These are phyloP conservation scores for Cheilosia vernalis DNA, from an alignment of 2,888 invertebrate genomes.

Conservation along the genomic window DNA sequence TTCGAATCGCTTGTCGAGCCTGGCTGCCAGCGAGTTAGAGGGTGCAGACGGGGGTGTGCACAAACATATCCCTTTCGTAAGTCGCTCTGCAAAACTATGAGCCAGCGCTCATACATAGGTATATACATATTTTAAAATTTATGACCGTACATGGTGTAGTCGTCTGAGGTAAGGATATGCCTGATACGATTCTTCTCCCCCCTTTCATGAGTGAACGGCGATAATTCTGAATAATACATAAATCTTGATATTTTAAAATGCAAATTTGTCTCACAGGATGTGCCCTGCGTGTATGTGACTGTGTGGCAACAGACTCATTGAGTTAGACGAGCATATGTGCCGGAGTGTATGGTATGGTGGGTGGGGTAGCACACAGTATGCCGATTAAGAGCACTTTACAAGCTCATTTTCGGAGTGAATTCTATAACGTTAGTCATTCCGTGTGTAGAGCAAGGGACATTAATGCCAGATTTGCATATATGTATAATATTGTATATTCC, in stretches of 20 bases:
- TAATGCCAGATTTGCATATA: conserved; percentile 66
- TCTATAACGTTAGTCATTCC: conserved; percentile 37
- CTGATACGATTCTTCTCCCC: too few species aligned
- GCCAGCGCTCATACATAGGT: conserved; percentile 24
- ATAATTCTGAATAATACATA: conserved; percentile 77
- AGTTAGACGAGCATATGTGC: conserved; percentile 6
- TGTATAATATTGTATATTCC: conserved; percentile 1
- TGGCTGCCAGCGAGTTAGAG: conserved; percentile 1
- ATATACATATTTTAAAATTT: conserved; percentile 67
- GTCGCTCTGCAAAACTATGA: conserved; percentile 40
- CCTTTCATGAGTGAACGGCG: conserved; percentile 47
- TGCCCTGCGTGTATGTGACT: background rate
- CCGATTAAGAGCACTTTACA: conserved; percentile 71
- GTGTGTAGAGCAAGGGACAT: conserved; percentile 64
- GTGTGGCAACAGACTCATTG: conserved; percentile 20
- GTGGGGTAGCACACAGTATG: conserved; percentile 31
- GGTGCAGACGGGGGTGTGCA: conserved; percentile 2
- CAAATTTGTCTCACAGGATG: conserved; percentile 77
- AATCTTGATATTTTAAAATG: conserved; percentile 77
- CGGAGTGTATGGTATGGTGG: background rate
- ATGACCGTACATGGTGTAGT: conserved; percentile 54
- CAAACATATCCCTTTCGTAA: conserved; percentile 25
- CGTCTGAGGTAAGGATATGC: conserved; percentile 21
- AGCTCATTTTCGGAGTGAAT: conserved; percentile 68
- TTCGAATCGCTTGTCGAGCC: conserved; percentile 55